phyloP scores from a whole-genome alignment of 2,888 invertebrate species.

The Nyleta sp. region DNA sequence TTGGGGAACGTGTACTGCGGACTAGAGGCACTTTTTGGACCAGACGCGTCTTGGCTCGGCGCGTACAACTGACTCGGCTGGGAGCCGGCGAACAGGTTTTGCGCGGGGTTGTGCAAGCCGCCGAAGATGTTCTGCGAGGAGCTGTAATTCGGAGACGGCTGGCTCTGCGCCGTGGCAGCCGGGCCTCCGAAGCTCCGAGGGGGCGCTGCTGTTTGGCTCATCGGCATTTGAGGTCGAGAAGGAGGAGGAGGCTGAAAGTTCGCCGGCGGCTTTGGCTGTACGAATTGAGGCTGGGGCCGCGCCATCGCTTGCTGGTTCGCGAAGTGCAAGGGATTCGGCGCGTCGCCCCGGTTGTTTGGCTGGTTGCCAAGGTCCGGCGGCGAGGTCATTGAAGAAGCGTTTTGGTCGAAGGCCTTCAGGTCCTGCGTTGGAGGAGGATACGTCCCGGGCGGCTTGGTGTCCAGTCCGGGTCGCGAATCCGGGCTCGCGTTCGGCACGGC shows the following conservation, averaged over 20 bases:
- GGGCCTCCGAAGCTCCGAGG: constrained; percentile 1
- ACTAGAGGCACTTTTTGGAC: constrained; percentile 65
- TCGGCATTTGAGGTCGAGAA: constrained; percentile 5
- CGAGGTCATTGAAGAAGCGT: background rate
- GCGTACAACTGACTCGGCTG: constrained; percentile 48
- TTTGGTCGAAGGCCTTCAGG: constrained; percentile 28
- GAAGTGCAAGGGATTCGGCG: constrained; percentile 6
- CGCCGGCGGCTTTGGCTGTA: constrained; percentile 11
- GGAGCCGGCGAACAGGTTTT: constrained; percentile 44
- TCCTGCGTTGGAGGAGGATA: background rate
- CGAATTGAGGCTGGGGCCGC: constrained; percentile 28
- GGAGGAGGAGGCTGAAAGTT: constrained; percentile 8
- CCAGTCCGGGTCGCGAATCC: background rate
- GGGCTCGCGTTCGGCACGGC: background rate
- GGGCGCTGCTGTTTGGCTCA: constrained; percentile 18
- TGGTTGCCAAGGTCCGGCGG: constrained; percentile 30
- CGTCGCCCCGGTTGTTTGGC: background rate
- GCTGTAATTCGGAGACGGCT: constrained; percentile 30
- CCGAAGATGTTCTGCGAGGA: constrained; percentile 57
- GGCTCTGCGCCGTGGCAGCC: constrained; percentile 10
- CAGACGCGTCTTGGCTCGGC: constrained; percentile 62
- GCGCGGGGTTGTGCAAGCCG: constrained; percentile 16
- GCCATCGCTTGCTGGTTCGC: constrained; percentile 9
- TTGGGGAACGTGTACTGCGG: constrained; percentile 59
- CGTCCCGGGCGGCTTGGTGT: constrained; percentile 3